Conservation (phyloP, 2,113 vertebrate genomes). For the Nothobranchius kuhntae region DNA sequence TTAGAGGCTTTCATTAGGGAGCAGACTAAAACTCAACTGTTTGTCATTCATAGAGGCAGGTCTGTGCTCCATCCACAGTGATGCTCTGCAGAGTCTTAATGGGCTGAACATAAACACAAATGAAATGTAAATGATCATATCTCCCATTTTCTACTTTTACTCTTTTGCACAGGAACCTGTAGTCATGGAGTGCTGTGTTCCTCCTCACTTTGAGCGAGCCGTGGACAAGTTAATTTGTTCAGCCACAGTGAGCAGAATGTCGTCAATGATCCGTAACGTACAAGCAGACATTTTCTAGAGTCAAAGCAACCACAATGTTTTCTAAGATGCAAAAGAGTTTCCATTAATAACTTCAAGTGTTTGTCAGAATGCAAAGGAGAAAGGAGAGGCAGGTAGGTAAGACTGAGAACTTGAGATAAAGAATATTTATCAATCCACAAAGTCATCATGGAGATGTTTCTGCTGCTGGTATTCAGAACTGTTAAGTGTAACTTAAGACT, state of each 20-base stretch:
- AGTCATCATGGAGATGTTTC: no score
- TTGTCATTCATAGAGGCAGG: not conserved
- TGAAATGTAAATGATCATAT: not conserved
- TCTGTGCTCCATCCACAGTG: not conserved
- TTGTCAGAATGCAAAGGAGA: no score
- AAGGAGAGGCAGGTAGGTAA: no score
- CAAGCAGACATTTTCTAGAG: not conserved
- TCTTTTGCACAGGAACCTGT: not conserved
- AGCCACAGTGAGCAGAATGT: not conserved
- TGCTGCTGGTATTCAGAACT: no score
- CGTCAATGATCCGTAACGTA: slow-evolving; percentile 5
- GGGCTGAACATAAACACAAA: not conserved
- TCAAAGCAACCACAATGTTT: not conserved
- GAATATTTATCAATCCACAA: no score
- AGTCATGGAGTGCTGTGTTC: not conserved
- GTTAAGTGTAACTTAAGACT: no score
- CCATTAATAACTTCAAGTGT: not conserved
- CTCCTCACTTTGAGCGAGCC: not conserved
- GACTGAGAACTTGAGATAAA: no score
- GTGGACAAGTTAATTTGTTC: not conserved
- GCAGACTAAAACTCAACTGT: no score
- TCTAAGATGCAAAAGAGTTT: not conserved
- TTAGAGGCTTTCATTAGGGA: no score
- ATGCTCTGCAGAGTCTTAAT: not conserved
- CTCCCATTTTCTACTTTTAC: not conserved